phyloP scores from a whole-genome alignment of 2,797 vertebrate species.

The Lepidocolaptes lacrymiger region DNA sequence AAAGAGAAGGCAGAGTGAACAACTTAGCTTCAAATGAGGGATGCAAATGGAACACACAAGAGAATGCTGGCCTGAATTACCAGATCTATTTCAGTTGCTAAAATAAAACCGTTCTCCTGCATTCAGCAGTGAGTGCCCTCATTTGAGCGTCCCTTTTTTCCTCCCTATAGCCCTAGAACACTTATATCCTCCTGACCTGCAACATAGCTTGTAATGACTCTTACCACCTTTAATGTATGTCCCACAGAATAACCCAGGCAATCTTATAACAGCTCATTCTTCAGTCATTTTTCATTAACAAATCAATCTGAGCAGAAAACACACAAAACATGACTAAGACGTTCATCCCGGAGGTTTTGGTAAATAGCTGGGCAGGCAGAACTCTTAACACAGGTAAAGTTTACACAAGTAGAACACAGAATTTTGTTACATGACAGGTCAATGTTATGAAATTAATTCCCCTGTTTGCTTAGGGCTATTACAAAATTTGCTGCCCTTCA shows the following conservation, averaged over 20 bases:
- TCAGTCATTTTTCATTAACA: not conserved
- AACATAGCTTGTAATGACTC: not conserved
- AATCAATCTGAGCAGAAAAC: not conserved
- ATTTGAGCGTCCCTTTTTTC: not conserved
- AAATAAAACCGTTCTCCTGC: slow-evolving; percentile 21
- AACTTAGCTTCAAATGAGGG: not conserved
- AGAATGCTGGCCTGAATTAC: slow-evolving; percentile 26
- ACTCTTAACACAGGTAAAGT: not conserved
- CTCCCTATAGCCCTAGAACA: not conserved
- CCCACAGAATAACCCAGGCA: not conserved
- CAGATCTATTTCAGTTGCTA: not conserved
- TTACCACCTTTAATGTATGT: not conserved
- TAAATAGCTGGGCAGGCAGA: not conserved
- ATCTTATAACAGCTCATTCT: not conserved
- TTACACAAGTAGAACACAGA: not conserved
- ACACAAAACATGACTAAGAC: not conserved
- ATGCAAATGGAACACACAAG: not conserved
- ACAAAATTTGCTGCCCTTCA: not conserved
- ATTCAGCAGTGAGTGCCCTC: not conserved
- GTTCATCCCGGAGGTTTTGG: not conserved
- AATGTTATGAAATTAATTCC: not conserved
- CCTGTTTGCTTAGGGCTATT: not conserved
- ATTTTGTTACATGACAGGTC: not conserved
- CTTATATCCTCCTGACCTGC: not conserved
- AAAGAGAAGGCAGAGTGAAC: not conserved